Conservation (phyloP, 2,888 invertebrate species). For the Elmis aenea region DNA sequence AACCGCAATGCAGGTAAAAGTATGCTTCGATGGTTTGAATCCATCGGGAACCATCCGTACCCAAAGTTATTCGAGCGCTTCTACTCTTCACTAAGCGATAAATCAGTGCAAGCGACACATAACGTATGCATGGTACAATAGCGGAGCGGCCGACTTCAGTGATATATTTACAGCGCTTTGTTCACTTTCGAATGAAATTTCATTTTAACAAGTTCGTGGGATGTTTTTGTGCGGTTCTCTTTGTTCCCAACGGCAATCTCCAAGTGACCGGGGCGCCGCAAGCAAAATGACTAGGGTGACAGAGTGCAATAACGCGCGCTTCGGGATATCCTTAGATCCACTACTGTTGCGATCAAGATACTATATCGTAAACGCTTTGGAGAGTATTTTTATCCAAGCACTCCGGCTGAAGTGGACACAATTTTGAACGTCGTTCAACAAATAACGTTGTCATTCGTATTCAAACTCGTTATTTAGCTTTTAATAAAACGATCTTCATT, state of each 20-base stretch:
- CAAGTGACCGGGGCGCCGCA: slow-evolving; percentile 16
- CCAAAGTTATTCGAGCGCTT: slow-evolving; percentile 22
- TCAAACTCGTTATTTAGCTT: too few species aligned
- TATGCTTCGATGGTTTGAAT: slow-evolving; percentile 19
- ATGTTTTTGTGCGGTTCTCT: slow-evolving; percentile 18
- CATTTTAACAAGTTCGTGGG: slow-evolving; percentile 24
- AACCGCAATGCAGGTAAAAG: slow-evolving; percentile 19
- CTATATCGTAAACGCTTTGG: too few species aligned
- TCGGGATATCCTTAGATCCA: too few species aligned
- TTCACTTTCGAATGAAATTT: slow-evolving; percentile 29
- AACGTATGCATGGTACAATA: slow-evolving; percentile 24
- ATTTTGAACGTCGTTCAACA: too few species aligned
- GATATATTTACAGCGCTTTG: slow-evolving; percentile 27
- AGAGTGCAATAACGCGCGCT: slow-evolving; percentile 7
- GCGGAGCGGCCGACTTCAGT: slow-evolving; percentile 19
- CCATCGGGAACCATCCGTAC: slow-evolving; percentile 19
- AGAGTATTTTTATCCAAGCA: too few species aligned
- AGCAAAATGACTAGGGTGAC: slow-evolving; percentile 9
- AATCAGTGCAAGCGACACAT: slow-evolving; percentile 22
- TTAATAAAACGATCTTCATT: too few species aligned
- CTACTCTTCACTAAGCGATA: slow-evolving; percentile 16
- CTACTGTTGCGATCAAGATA: too few species aligned
- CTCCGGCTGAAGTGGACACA: too few species aligned
- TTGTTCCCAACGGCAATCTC: slow-evolving; percentile 17
- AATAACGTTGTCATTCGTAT: too few species aligned